These are phyloP conservation scores for Panagrolaimus sp. DNA, from an alignment of 1,140 invertebrate genomes.

Conservation along the genomic window DNA sequence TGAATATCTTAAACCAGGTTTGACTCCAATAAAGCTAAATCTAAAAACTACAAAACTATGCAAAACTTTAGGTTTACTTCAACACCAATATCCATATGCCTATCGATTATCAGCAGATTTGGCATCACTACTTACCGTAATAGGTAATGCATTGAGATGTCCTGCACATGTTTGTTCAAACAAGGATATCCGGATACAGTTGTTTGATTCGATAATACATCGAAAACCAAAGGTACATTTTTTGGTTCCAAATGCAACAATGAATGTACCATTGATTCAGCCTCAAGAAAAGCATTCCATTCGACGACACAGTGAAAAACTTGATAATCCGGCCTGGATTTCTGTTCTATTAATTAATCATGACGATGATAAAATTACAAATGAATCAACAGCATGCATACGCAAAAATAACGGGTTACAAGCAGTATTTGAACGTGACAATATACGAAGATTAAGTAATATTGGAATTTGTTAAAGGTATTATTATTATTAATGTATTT, in stretches of 20 bases:
- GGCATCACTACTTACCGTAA: slow-evolving; percentile 46
- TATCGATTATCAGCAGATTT: slow-evolving; percentile 45
- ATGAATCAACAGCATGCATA: neutral
- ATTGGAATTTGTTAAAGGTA: slow-evolving; percentile 7
- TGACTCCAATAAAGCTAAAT: neutral
- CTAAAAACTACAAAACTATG: neutral
- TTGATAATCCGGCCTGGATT: slow-evolving; percentile 3
- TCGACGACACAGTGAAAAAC: neutral
- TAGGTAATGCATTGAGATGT: slow-evolving; percentile 53
- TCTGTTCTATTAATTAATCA: neutral
- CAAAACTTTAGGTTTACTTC: slow-evolving; percentile 41
- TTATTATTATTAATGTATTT: too few species aligned
- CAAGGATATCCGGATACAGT: slow-evolving; percentile 47
- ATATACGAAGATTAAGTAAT: slow-evolving; percentile 8
- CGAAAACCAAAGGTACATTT: slow-evolving; percentile 8
- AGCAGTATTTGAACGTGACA: neutral
- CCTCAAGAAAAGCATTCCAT: neutral
- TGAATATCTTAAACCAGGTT: slow-evolving; percentile 50
- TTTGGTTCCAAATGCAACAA: neutral
- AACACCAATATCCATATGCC: slow-evolving; percentile 36
- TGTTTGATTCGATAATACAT: slow-evolving; percentile 13
- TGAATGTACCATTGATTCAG: neutral
- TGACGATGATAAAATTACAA: neutral
- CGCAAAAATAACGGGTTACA: neutral
- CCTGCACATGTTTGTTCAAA: slow-evolving; percentile 51